Evolutionary conservation across 2,888 invertebrate species (phyloP).

Genomic region (Agrenia bidenticulata): DNA sequence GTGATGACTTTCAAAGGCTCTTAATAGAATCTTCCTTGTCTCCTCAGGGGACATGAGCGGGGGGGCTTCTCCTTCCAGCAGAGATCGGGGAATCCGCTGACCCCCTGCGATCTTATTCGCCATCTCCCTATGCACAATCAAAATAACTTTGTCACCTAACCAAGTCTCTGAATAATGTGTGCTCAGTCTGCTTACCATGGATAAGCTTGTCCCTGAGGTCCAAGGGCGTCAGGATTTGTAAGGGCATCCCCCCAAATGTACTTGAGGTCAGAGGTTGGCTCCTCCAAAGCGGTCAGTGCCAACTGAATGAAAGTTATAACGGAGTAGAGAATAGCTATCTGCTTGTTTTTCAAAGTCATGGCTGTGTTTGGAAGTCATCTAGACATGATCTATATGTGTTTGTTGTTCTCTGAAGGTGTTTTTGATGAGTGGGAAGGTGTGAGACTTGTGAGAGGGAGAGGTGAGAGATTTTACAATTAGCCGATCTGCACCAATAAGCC

Average conservation of each 20-base stretch:
- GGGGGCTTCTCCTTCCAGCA: constrained; percentile 30
- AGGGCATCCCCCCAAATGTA: constrained; percentile 87
- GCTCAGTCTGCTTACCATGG: constrained; percentile 68
- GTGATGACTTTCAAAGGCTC: constrained; percentile 22
- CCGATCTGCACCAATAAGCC: too few relatives aligned
- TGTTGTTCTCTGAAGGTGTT: too few relatives aligned
- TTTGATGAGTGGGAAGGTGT: too few relatives aligned
- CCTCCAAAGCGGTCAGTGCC: too few relatives aligned
- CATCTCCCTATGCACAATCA: constrained; percentile 36
- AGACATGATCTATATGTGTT: too few relatives aligned
- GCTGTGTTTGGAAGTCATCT: too few relatives aligned
- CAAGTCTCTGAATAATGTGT: neutral
- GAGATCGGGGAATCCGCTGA: constrained; percentile 44
- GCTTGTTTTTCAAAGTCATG: too few relatives aligned
- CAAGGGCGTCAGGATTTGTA: constrained; percentile 71
- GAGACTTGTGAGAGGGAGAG: too few relatives aligned
- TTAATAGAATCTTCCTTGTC: constrained; percentile 35
- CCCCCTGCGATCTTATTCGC: constrained; percentile 46
- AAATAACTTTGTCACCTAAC: neutral
- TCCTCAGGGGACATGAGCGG: constrained; percentile 37
- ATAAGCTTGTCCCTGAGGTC: constrained; percentile 80
- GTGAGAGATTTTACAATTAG: too few relatives aligned
- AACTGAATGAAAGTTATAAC: too few relatives aligned
- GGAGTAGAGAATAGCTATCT: too few relatives aligned
- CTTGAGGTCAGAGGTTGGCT: constrained; percentile 57